A percentile compares a stretch with the other conserved stretches of the same genome.
These are phyloP conservation scores for Leptopilina clavipes DNA, from an alignment of 1,140 invertebrate genomes.

Conservation along the genomic window DNA sequence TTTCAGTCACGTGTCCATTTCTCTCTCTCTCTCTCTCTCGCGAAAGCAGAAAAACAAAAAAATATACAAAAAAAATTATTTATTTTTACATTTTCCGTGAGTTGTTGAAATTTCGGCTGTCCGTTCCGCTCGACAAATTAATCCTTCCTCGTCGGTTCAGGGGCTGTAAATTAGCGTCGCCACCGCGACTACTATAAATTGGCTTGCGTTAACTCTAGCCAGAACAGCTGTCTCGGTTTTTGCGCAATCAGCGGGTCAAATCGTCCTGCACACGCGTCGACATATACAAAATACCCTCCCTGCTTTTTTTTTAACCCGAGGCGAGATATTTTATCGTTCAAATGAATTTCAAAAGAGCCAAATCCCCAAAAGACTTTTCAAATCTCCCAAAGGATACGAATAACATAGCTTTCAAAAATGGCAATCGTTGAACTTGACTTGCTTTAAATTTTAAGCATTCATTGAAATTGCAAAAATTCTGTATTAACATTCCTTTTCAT, in stretches of 20 bases:
- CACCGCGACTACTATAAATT: constrained; percentile 54
- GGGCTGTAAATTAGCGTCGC: constrained; percentile 56
- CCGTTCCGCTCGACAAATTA: constrained; percentile 57
- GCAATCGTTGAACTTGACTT: neutral
- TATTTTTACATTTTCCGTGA: constrained; percentile 22
- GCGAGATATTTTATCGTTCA: neutral
- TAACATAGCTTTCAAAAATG: neutral
- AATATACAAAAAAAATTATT: neutral
- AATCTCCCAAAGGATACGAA: neutral
- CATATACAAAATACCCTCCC: constrained; percentile 20
- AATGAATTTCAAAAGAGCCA: constrained; percentile 7
- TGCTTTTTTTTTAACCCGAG: constrained; percentile 35
- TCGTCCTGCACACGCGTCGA: constrained; percentile 46
- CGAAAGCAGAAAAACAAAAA: neutral
- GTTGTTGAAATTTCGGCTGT: constrained; percentile 47
- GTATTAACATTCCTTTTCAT: constrained; percentile 1
- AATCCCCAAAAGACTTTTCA: neutral
- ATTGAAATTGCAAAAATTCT: neutral
- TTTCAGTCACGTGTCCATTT: constrained; percentile 6
- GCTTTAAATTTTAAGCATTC: constrained; percentile 17
- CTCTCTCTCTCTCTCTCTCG: neutral
- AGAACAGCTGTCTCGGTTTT: constrained; percentile 53
- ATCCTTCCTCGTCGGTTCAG: constrained; percentile 54
- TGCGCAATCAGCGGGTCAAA: constrained; percentile 56
- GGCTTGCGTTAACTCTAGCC: constrained; percentile 53